Percentiles rank a stretch among this genome's conserved stretches.
phyloP scores from a whole-genome alignment of 1,140 invertebrate genomes.

The Halesus radiatus region DNA sequence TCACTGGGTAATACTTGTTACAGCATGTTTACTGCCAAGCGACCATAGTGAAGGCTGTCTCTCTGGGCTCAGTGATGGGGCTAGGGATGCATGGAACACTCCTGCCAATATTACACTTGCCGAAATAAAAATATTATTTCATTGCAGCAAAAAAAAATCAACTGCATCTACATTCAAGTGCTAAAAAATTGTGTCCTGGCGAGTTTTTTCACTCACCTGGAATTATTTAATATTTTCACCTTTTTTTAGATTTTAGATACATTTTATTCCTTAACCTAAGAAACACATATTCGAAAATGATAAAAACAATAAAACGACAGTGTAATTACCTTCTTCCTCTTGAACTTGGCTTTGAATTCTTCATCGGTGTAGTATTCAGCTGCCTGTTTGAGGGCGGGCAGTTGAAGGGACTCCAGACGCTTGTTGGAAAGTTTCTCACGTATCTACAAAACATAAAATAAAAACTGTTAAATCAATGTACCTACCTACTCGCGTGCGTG shows the following conservation, averaged over 20 bases:
- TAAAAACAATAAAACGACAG: too few relatives aligned
- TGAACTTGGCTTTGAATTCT: slow-evolving; percentile 89
- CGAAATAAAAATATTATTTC: too few relatives aligned
- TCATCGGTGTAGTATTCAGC: slow-evolving; percentile 90
- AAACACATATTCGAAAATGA: too few relatives aligned
- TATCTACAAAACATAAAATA: slow-evolving; percentile 59
- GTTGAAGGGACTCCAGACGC: slow-evolving; percentile 79
- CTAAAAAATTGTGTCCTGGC: too few relatives aligned
- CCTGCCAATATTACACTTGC: too few relatives aligned
- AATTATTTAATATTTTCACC: too few relatives aligned
- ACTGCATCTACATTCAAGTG: too few relatives aligned
- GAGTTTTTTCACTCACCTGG: too few relatives aligned
- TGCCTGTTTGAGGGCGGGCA: slow-evolving; percentile 80
- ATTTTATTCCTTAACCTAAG: too few relatives aligned
- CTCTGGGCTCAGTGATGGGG: neutral
- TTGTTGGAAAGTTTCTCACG: slow-evolving; percentile 77
- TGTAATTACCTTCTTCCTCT: slow-evolving; percentile 88
- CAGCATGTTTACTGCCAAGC: neutral
- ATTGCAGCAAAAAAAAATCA: too few relatives aligned
- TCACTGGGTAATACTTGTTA: slow-evolving; percentile 33
- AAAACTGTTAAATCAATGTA: neutral
- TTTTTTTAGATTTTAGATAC: too few relatives aligned
- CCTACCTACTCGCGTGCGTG: too few relatives aligned
- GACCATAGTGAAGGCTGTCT: neutral
- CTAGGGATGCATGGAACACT: neutral